A percentile compares a stretch with the other conserved stretches of the same genome.
Conservation (phyloP, 1,140 invertebrate genomes). For the Eubasilissa regina region DNA sequence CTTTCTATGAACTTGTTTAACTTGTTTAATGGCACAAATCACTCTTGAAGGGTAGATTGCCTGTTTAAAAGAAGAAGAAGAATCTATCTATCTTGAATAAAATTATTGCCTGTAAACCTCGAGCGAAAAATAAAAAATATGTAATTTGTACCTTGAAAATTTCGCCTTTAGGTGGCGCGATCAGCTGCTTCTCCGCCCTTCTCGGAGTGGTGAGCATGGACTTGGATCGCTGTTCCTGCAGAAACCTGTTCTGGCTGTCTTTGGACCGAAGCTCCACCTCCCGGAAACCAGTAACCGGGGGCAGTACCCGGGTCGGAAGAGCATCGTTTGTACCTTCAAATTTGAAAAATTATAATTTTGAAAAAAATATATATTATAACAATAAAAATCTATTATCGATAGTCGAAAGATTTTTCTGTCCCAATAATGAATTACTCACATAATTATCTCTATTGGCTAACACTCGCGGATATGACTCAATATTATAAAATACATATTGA, state of each 20-base stretch:
- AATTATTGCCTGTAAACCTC: no score
- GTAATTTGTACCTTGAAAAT: conserved; percentile 18
- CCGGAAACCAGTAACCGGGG: conserved; percentile 57
- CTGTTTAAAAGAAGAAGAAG: no score
- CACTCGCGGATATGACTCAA: no score
- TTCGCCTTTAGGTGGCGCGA: conserved; percentile 61
- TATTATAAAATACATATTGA: no score
- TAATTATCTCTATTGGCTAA: no score
- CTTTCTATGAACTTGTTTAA: no score
- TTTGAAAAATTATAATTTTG: background rate
- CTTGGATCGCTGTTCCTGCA: conserved; percentile 63
- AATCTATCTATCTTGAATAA: no score
- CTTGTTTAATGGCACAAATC: no score
- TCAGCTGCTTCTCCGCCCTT: conserved; percentile 63
- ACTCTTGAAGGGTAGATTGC: no score
- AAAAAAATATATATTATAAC: background rate
- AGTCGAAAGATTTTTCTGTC: no score
- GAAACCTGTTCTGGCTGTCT: conserved; percentile 34
- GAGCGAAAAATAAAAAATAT: background rate
- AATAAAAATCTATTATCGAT: no score
- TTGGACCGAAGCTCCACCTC: conserved; percentile 43
- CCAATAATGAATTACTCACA: no score
- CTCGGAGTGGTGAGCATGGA: conserved; percentile 66
- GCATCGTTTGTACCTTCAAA: background rate
- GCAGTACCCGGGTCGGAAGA: background rate